Base-by-base conservation (phyloP, 2,888 invertebrate species). In the Erebia epiphron region DNA sequence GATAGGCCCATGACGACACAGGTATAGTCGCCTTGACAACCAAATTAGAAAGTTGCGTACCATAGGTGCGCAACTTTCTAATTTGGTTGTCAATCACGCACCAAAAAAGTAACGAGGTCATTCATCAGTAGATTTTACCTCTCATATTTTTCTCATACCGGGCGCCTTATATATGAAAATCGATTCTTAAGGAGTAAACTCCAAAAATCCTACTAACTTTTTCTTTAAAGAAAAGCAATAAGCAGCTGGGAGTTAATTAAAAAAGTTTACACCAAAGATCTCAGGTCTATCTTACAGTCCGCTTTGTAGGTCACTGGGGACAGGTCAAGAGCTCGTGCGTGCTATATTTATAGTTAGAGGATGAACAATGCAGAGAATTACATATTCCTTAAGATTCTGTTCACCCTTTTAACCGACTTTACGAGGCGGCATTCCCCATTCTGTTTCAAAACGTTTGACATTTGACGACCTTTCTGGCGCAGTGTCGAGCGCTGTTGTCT, bases 231-330 rank as follows among this genome's bases (percentile, higher is more conserved):
- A 46, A 21, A 62, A 62, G 62, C 11, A 18, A 49, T 62, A 65
- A 54, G 21, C 54, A 41, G n/a, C 56, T 18, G 54, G 1, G 66
- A 56, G 56, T 61, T 61, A 61, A 61, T 61, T 61, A 61, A 61
- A 61, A 61, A 61, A 61, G 61, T 61, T 61, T 18, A 43, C 16
- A 43, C 4, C 5, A 46, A 43, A 61, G 11, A 61, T 61, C 61
- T 61, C 11, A 46, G 43, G 61, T 13, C 11, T 11, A 46, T 11
- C 61, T 46, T 61, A 16, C n/a, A 46, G 43, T 16, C 9, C 18
- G 43, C 61, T 61, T 61, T 61, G 16, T 43, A 61, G 61, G 61
- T 61, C 61, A 7, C 35, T 35, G 35, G 35, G 35, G 10, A 35
- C 35, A 35, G 61, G 43, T 46, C 43, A 61, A 46, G 61, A 61